Percentiles rank a stretch among this genome's conserved stretches.
Evolutionary conservation across 2,797 vertebrate species (phyloP).

Genomic region (Hydrocynus forskahlii): DNA sequence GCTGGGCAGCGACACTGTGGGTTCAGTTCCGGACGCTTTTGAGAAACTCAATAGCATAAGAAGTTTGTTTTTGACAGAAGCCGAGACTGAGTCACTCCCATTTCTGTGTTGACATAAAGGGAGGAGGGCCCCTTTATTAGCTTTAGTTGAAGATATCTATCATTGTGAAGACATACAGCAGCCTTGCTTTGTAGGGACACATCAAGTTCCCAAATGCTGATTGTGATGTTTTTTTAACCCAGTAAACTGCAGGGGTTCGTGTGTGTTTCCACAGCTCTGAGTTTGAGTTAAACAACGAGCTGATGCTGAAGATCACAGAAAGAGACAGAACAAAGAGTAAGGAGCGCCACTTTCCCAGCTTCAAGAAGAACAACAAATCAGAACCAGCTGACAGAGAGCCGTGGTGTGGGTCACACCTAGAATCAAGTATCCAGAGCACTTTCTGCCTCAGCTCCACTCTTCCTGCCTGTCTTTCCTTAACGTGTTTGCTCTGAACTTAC

Average conservation of each 20-base stretch:
- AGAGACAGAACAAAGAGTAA: constrained; percentile 28
- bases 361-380: constrained; percentile 53
- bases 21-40: constrained; percentile 28
- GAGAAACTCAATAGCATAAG: constrained; percentile 38
- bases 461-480: constrained; percentile 47
- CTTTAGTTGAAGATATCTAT: constrained; percentile 15
- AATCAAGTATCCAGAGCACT: constrained; percentile 50
- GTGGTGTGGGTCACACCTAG: constrained; percentile 51
- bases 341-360: not conserved
- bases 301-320: not conserved
- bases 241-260: not conserved
- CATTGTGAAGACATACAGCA: not conserved
- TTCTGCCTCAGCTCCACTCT: constrained; percentile 41
- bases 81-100: constrained; percentile 15
- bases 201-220: not conserved
- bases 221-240: not conserved
- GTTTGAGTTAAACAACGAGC: not conserved
- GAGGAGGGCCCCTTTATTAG: constrained; percentile 7
- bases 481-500: constrained; percentile 47
- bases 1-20: constrained; percentile 34
- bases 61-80: constrained; percentile 30
- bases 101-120: constrained; percentile 26
- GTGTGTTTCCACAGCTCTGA: not conserved
- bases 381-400: constrained; percentile 56
- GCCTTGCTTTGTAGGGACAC: not conserved